Evolutionary conservation across 1,140 invertebrate genomes (phyloP).

Genomic region (Tribolium madens): DNA sequence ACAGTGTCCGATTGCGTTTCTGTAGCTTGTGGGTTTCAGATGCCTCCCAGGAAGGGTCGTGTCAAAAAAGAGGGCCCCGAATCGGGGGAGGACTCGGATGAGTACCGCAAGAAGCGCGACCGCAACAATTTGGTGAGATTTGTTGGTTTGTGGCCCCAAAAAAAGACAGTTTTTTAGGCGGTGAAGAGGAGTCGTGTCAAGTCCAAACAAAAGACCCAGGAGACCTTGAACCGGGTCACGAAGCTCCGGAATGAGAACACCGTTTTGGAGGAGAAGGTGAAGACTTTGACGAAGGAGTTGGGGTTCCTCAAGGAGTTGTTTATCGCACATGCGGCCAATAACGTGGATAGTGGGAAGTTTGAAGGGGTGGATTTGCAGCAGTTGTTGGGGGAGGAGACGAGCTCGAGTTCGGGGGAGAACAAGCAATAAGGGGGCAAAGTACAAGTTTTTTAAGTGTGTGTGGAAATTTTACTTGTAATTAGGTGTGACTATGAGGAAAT

Average conservation of each 20-base stretch:
- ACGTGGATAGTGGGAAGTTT: slow-evolving; percentile 65
- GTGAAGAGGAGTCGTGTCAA: slow-evolving; percentile 91
- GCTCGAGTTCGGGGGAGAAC: slow-evolving; percentile 30
- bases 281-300: slow-evolving; percentile 86
- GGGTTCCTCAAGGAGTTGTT: slow-evolving; percentile 91
- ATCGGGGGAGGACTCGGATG: slow-evolving; percentile 78
- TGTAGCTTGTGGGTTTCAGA: slow-evolving; percentile 37
- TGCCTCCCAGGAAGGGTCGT: slow-evolving; percentile 61
- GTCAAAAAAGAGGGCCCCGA: slow-evolving; percentile 60
- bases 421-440: slow-evolving; percentile 19
- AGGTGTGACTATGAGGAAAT: too few species aligned
- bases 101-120: slow-evolving; percentile 83
- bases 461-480: too few species aligned
- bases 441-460: too few species aligned
- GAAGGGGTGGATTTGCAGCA: slow-evolving; percentile 69
- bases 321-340: slow-evolving; percentile 79
- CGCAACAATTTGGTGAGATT: slow-evolving; percentile 84
- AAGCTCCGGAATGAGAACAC: slow-evolving; percentile 86
- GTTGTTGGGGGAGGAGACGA: slow-evolving; percentile 67
- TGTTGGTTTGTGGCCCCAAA: not conserved
- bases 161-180: slow-evolving; percentile 70
- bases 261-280: slow-evolving; percentile 86
- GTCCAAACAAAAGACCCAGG: slow-evolving; percentile 83
- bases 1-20: not conserved
- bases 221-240: slow-evolving; percentile 83